Evolutionary conservation across 2,113 vertebrate genomes (phyloP).

Genomic region (Cyphomyrus discorhynchus): DNA sequence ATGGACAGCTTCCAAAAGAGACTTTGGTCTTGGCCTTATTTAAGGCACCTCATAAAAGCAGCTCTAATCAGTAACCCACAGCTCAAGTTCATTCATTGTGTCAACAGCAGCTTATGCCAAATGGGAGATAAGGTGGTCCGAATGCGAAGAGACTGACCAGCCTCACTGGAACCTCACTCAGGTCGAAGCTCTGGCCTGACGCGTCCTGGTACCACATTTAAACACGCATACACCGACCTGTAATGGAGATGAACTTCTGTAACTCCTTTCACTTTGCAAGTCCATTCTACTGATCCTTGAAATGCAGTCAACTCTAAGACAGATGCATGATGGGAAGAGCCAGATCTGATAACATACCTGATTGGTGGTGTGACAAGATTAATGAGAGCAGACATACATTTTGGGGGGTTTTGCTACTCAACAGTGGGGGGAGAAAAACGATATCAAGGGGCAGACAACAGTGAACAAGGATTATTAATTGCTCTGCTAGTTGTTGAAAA

Average conservation of each 20-base stretch:
- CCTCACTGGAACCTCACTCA: background rate
- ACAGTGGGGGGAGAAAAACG: background rate
- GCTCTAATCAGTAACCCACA: conserved; percentile 55
- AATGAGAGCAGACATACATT: background rate
- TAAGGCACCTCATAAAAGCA: conserved; percentile 41
- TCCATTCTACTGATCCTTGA: background rate
- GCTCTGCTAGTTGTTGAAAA: background rate
- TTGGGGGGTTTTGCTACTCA: background rate
- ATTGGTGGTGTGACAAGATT: background rate
- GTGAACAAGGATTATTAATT: background rate
- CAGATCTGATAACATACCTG: background rate
- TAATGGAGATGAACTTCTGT: background rate
- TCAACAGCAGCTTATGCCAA: conserved; percentile 35
- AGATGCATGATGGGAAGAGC: background rate
- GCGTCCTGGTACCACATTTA: background rate
- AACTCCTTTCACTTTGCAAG: background rate
- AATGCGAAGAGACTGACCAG: background rate
- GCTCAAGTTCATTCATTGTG: conserved; percentile 42
- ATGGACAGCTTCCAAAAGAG: conserved; percentile 30
- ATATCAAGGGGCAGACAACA: background rate
- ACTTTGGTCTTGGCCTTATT: conserved; percentile 59
- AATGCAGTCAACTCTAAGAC: background rate
- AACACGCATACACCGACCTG: background rate
- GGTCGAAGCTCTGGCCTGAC: background rate
- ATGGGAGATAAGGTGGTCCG: background rate